A percentile compares a stretch with the other conserved stretches of the same genome.
phyloP scores from a whole-genome alignment of 1,140 invertebrate species.

The Dermatophagoides farinae region DNA sequence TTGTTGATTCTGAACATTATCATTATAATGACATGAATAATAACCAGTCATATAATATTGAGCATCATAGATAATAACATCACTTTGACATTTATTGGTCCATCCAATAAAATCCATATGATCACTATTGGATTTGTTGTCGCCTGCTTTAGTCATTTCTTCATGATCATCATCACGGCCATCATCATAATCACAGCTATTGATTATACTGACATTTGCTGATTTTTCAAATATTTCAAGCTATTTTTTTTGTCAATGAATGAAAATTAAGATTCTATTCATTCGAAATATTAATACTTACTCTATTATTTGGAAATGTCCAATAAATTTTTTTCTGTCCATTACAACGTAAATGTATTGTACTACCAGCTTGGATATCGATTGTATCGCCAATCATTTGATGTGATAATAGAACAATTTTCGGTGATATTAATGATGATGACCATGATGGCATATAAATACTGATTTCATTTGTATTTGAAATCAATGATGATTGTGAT shows the following conservation, averaged over 20 bases:
- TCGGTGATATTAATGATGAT: neutral
- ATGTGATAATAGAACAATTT: slow-evolving; percentile 1
- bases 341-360: neutral
- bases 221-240: neutral
- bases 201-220: too few species aligned
- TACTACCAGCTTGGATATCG: neutral
- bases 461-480: too few species aligned
- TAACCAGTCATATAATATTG: slow-evolving; percentile 11
- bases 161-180: neutral
- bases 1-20: neutral
- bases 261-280: neutral
- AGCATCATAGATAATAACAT: slow-evolving; percentile 2
- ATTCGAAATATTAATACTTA: neutral
- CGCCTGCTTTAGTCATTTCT: too few species aligned
- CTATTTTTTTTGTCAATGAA: too few species aligned
- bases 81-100: neutral
- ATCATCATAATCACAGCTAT: too few species aligned
- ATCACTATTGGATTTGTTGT: neutral
- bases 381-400: slow-evolving; percentile 4
- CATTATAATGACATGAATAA: slow-evolving; percentile 13
- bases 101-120: neutral
- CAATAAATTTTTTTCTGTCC: neutral
- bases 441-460: too few species aligned
- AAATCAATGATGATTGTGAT: too few species aligned
- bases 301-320: slow-evolving; percentile 5